Evolutionary conservation across 1,140 invertebrate species (phyloP).

Genomic region (Pseudachorutes palmiensis): DNA sequence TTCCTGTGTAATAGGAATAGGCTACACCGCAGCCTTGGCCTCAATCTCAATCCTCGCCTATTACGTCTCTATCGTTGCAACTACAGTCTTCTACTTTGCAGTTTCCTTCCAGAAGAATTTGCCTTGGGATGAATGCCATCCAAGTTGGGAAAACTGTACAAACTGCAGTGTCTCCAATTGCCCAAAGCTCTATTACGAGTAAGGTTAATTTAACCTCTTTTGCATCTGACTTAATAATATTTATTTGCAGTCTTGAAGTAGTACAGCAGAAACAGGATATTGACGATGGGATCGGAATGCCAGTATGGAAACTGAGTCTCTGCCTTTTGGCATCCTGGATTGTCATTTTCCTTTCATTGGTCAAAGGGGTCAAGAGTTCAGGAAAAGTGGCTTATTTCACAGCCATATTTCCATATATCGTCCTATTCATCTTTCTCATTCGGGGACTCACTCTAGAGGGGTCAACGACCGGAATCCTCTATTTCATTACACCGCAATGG

Average conservation of each 20-base stretch:
- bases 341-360: constrained; percentile 63
- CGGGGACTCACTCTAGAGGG: constrained; percentile 65
- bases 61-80: constrained; percentile 38
- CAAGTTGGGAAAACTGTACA: constrained; percentile 30
- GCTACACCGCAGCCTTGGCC: constrained; percentile 36
- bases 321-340: constrained; percentile 69
- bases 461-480: constrained; percentile 63
- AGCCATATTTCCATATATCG: constrained; percentile 73
- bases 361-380: constrained; percentile 67
- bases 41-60: constrained; percentile 20
- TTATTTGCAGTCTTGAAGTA: constrained; percentile 52
- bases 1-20: no score
- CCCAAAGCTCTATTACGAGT: constrained; percentile 40
- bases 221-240: constrained; percentile 48
- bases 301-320: constrained; percentile 64
- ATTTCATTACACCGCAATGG: constrained; percentile 65
- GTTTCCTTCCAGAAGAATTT: constrained; percentile 39
- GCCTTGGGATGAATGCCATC: constrained; percentile 42
- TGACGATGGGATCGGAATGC: constrained; percentile 61
- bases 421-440: constrained; percentile 64
- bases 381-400: constrained; percentile 69
- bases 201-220: constrained; percentile 47
- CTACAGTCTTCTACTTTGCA: constrained; percentile 42
- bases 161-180: background rate
- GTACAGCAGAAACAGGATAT: constrained; percentile 50